Evolutionary conservation across 2,113 vertebrate species (phyloP).

Genomic region (Phaethornis superciliosus): DNA sequence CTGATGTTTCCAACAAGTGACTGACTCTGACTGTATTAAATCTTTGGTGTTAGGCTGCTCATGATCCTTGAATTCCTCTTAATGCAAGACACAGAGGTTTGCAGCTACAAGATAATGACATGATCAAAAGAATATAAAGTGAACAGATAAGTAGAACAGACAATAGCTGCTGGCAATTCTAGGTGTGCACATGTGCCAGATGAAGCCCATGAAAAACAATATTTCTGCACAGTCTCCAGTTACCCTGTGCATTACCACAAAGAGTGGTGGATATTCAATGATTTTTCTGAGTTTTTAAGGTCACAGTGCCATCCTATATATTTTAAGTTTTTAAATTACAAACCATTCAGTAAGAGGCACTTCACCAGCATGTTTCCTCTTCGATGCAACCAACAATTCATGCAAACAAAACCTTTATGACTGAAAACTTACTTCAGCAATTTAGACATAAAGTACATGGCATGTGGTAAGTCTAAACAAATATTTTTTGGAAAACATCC

Average conservation of each 20-base stretch:
- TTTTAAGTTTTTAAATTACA: not conserved
- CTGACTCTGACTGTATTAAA: not conserved
- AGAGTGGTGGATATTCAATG: not conserved
- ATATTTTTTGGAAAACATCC: not conserved
- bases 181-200: not conserved
- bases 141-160: constrained; percentile 18
- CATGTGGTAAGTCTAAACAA: not conserved
- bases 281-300: not conserved
- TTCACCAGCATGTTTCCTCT: not conserved
- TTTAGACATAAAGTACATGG: not conserved
- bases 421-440: not conserved
- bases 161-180: not conserved
- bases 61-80: not conserved
- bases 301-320: not conserved
- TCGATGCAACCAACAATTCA: not conserved
- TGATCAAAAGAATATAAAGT: constrained; percentile 3
- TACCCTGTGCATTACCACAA: not conserved
- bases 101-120: not conserved
- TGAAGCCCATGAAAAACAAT: not conserved
- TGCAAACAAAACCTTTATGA: not conserved
- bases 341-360: not conserved
- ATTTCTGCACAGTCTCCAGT: not conserved
- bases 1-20: not conserved
- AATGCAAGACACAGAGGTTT: not conserved
- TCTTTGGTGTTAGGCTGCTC: not conserved